Percentiles rank a stretch among this genome's conserved stretches.
These are phyloP conservation scores for Mormyrus lacerda DNA, from an alignment of 2,113 vertebrate species.

Conservation along the genomic window DNA sequence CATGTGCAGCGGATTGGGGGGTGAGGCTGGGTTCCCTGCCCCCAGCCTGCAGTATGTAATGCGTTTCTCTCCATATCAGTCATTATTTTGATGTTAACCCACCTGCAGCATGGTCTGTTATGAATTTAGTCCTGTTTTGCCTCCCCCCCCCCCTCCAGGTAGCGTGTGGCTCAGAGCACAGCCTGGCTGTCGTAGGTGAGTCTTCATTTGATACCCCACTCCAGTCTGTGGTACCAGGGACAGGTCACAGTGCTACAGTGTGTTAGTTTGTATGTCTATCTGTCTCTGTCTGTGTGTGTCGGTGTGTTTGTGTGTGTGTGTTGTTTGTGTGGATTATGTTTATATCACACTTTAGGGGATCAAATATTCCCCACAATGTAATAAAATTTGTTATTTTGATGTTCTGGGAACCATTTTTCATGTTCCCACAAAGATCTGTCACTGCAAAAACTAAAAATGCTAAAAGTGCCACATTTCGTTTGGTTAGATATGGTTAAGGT, in stretches of 20 bases:
- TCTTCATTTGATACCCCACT: constrained; percentile 20
- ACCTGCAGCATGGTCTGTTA: neutral
- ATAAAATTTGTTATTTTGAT: no score
- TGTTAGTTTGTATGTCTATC: neutral
- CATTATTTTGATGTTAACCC: neutral
- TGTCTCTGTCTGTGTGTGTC: neutral
- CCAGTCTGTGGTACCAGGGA: neutral
- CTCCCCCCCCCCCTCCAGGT: constrained; percentile 48
- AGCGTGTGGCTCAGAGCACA: constrained; percentile 70
- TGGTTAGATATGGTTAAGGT: neutral
- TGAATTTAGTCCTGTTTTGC: neutral
- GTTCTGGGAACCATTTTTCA: no score
- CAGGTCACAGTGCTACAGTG: neutral
- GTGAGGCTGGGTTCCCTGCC: neutral
- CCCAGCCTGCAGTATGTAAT: neutral
- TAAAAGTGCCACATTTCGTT: neutral
- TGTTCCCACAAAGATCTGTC: neutral
- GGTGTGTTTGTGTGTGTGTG: neutral
- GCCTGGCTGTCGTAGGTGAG: constrained; percentile 69
- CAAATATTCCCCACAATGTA: no score
- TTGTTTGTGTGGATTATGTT: no score
- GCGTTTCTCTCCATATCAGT: neutral
- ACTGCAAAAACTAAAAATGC: neutral
- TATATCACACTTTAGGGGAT: no score
- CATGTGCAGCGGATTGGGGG: neutral